Base-by-base conservation (phyloP, 2,888 invertebrate species). In the Pollenia amentaria region DNA sequence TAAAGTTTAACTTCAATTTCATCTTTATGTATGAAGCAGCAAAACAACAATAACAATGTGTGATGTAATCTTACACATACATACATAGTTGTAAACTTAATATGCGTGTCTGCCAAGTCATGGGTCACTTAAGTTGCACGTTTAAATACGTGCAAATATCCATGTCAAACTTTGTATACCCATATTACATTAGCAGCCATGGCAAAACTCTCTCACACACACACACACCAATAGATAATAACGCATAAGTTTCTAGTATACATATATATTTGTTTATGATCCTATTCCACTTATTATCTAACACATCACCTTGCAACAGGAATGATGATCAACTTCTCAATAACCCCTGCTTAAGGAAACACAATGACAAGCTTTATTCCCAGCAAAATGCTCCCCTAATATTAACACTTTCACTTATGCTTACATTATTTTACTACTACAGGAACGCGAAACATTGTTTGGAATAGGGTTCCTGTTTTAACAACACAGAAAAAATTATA, bases 91-190 rank as follows among this genome's bases (percentile, higher is more conserved):
- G 12, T 44, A 42, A 18, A 44, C 11, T 18, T n/a, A 12, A 53
- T 44, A 60, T 77, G 57, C 42, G 53, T 62, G 44, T 64, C 46
- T 51, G 38, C n/a, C 12, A 69, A 69, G 48, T 64, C 53, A 64
- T 46, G 81, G 73, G 73, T 81, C 85, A 85, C 69, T 75, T 65
- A 57, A 72, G 80, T 60, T 46, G 78, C 85, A 82, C 57, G 78
- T 82, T 75, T 38, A 18, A 82, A 62, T 64, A 82, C 78, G 82
- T 86, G 85, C 64, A 75, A 83, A 76, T 70, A 65, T 75, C 57
- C 72, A 29, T 48, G 64, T 38, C 69, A 8, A 70, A 82, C 75
- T 78, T 53, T 53, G 51, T 51, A 44, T 53, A 53, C 60, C 3
- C 29, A 29, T 29, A 72, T 29, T 55, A 11, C 11, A 72, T 55